Base-by-base conservation (phyloP, 2,888 invertebrate genomes). In the Cylindroiulus punctatus region DNA sequence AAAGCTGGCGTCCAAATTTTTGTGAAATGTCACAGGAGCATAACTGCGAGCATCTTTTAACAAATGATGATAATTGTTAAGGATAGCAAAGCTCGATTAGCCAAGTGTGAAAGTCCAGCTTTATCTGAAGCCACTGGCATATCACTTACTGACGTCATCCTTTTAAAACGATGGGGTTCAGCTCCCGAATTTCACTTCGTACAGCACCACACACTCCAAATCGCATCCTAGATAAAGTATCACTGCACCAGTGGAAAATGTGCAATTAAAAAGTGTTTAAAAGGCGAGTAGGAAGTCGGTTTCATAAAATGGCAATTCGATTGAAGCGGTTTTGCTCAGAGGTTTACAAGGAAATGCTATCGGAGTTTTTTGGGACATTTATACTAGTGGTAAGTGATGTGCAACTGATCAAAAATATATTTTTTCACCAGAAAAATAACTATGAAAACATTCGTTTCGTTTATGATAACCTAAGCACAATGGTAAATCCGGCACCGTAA, bases 311-410 rank as follows among this genome's bases (percentile, higher is more conserved):
- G 47, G 19, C 14, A 2, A 65, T 1, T 65, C 26, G 65, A 26
- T 65, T 65, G 0, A 26, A 26, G 22, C 65, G 65, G 26, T 65
- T 65, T 65, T 65, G 65, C 65, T 65, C 65, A 7, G 26, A 65
- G 26, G 7, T 65, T 65, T 65, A 65, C 65, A 65, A 65, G 65
- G 65, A 65, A 65, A 65, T 65, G 65, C 65, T 65, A 8, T 26
- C 65, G 14, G 65, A 65, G 26, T 65, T 65, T 65, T 10, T 65
- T 1, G 65, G 65, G 14, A 65, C 65, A 26, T 65, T 65, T 12
- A 65, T 65, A 26, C 65, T 65, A 10, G 26, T 26, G 26, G 65
- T 65, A 26, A 65, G 65, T 65, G 57, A 57, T 1, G 17, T 57
- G 10, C n/a, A 57, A 17, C 19, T 17, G 14, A 47, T 47, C 47